Base-by-base conservation (phyloP, 2,113 vertebrate species). In the Sarotherodon lohbergeri region DNA sequence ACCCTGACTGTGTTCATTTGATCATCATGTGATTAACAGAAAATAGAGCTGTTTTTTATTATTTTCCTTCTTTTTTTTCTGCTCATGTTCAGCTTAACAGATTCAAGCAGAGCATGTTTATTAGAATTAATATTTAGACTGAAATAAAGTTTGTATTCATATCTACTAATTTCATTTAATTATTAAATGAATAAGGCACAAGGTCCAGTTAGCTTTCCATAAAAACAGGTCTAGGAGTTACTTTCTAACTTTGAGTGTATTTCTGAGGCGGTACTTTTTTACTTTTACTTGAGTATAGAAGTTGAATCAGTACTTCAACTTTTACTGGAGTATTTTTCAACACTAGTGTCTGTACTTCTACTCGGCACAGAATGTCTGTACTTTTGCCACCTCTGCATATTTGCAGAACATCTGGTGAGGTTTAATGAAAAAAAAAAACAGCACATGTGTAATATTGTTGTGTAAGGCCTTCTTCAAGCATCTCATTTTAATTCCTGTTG, bases 371-470 rank as follows among this genome's bases (percentile, higher is more conserved):
- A 17, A 36, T 11, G 32, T 63, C 29, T 63, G 29, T 36, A 19
- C 34, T 66, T 66, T 66, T 66, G 1, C 34, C 34, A 7, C 34
- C 6, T 39, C 61, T 39, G 10, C 54, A 90, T 84, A 81, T 86
- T 86, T 88, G 59, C 14, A 59, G 52, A 82, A 86, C 86, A 90
- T 89, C 90, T 92, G 85, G 24, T 84, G 22, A 86, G 32, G 12
- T 84, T 87, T 76, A 66, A 66, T n/a, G 2, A 19, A 34, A 63
- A 19, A 34, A 36, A 39, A 79, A 80, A 68, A 78, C 32, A 80
- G n/a, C 39, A 46, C 24, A 63, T 84, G 41, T 22, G 24, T 22
- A 57, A 83, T 29, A 50, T 50, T 50, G 14, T 68, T 86, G 10
- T 39, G 8, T 59, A 73, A 52, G 19, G 13, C 3, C 14, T 19